These are phyloP conservation scores for Hofmannophila pseudospretella DNA, from an alignment of 2,888 invertebrate species.

Conservation along the genomic window DNA sequence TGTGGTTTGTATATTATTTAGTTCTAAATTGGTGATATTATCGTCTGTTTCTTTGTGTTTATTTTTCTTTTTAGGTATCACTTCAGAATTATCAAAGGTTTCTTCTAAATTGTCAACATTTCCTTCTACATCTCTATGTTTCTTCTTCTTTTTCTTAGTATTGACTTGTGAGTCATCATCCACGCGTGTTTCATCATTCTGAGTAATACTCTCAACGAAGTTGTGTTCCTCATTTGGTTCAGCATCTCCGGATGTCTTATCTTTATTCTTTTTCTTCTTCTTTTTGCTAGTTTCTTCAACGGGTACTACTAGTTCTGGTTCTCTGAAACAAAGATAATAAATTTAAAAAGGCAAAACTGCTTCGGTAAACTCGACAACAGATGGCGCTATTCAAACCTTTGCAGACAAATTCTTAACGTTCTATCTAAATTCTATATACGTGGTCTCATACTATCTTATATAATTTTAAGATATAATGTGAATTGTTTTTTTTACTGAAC, in stretches of 20 bases:
- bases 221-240: conserved; percentile 4
- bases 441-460: no score
- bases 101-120: conserved; percentile 4
- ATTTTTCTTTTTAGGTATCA: conserved; percentile 7
- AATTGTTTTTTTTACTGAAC: no score
- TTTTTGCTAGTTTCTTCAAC: conserved; percentile 50
- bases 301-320: conserved; percentile 52
- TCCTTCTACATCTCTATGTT: conserved; percentile 2
- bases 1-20: conserved; percentile 1
- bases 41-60: conserved; percentile 8
- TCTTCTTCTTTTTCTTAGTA: conserved; percentile 6
- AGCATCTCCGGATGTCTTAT: conserved; percentile 24
- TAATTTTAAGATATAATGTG: no score
- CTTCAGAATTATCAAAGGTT: conserved; percentile 2
- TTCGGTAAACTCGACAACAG: no score
- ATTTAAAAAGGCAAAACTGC: no score
- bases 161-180: background rate
- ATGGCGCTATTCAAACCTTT: no score
- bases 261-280: conserved; percentile 59
- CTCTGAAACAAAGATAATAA: conserved; percentile 33
- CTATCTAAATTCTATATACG: no score
- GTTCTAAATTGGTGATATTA: background rate
- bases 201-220: conserved; percentile 15
- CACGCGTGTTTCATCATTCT: background rate
- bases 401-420: no score